Evolutionary conservation across 2,888 invertebrate species (phyloP).

Genomic region (Drosophila austrosaltans): DNA sequence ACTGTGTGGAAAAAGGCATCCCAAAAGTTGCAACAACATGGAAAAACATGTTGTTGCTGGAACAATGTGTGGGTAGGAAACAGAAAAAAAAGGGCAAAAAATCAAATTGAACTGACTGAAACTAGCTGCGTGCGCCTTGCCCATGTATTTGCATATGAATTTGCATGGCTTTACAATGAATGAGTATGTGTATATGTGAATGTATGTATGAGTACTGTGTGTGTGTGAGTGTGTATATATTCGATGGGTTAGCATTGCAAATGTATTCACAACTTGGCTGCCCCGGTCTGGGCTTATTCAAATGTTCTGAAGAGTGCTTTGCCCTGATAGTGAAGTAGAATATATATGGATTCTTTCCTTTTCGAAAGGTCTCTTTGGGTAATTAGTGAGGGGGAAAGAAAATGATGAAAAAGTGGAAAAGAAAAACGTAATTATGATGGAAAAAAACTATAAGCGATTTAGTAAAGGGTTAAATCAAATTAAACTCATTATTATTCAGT

Average conservation of each 20-base stretch:
- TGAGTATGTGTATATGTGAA: slow-evolving; percentile 11
- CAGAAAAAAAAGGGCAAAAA: slow-evolving; percentile 27
- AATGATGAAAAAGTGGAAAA: too few relatives aligned
- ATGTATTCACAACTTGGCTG: slow-evolving; percentile 53
- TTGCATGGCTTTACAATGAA: slow-evolving; percentile 37
- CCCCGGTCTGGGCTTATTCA: slow-evolving; percentile 54
- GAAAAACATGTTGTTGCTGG: slow-evolving; percentile 18
- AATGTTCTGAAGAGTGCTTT: slow-evolving; percentile 60
- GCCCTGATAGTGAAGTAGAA: slow-evolving; percentile 39
- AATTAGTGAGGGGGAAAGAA: not conserved
- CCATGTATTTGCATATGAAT: slow-evolving; percentile 63
- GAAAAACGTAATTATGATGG: not conserved
- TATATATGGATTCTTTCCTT: not conserved
- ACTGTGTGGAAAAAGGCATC: slow-evolving; percentile 30
- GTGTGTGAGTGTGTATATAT: slow-evolving; percentile 20
- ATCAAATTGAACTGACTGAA: slow-evolving; percentile 11
- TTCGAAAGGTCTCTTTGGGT: not conserved
- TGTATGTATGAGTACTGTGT: slow-evolving; percentile 14
- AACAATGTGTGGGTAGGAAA: slow-evolving; percentile 27
- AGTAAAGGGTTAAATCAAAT: not conserved
- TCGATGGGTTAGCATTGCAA: slow-evolving; percentile 60
- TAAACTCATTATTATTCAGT: too few relatives aligned
- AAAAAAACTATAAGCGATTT: not conserved
- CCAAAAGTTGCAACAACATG: slow-evolving; percentile 38
- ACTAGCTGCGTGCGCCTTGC: slow-evolving; percentile 43